Base-by-base conservation (phyloP, 1,140 invertebrate genomes). In the Lepidotrigona ventralis region DNA sequence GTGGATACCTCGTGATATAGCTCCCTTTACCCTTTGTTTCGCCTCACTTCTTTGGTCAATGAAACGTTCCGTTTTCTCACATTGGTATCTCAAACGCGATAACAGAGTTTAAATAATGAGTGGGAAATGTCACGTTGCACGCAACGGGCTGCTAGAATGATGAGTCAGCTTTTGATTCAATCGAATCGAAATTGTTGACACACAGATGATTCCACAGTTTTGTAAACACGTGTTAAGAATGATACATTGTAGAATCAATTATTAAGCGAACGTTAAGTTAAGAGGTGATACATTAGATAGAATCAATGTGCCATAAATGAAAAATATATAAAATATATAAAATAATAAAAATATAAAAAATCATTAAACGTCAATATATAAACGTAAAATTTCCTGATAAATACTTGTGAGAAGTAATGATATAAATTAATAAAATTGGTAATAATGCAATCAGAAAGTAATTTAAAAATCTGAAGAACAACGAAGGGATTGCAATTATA, bases 401-500 rank as follows among this genome's bases (percentile, higher is more conserved):
- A 46, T 46, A 46, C 39, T 46, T 8, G 14, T 8, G n/a, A 26
- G n/a, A 15, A 71, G 14, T 4, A 17, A 17, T 26, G n/a, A 56
- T 69, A 54, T 39, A 54, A 60, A 46, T 46, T 46, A 46, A 46
- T 46, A 9, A 46, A 46, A 46, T 46, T 6, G 6, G 15, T 6
- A 26, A 29, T 11, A 53, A 29, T 2, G 33, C 46, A 66, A 77
- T 71, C 26, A 39, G 60, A 39, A 70, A 51, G 46, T 46, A 15
- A 69, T 79, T 51, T 6, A 26, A 39, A 46, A 19, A 71, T 56
- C 51, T 63, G 79, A 46, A 29, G 71, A 69, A 64, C 46, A 54
- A 79, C 33, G 21, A 15, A 51, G 71, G 75, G n/a, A 56, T 29
- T 29, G 64, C 14, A 78, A 69, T 84, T 81, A 66, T 39, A 70